These are phyloP conservation scores for Cheilinus undulatus DNA, from an alignment of 2,113 vertebrate genomes.

Conservation along the genomic window DNA sequence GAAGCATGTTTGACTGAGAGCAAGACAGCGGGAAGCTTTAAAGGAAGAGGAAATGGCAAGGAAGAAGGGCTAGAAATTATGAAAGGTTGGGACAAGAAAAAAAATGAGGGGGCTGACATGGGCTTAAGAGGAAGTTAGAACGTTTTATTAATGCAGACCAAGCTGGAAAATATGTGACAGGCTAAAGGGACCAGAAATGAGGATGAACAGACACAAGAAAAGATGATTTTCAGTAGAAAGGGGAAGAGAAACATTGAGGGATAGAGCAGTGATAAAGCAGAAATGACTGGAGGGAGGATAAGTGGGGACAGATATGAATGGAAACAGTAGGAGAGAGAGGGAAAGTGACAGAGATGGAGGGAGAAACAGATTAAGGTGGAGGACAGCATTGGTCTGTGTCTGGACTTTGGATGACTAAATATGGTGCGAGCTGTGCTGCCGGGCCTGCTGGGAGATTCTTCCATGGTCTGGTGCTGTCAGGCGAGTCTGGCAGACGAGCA, in stretches of 20 bases:
- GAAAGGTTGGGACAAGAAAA: slow-evolving; percentile 14
- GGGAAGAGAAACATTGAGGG: slow-evolving; percentile 16
- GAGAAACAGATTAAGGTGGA: slow-evolving; percentile 60
- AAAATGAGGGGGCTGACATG: slow-evolving; percentile 28
- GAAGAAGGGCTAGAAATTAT: slow-evolving; percentile 1
- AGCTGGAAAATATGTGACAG: slow-evolving; percentile 20
- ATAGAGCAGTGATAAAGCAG: slow-evolving; percentile 62
- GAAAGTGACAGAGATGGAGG: slow-evolving; percentile 62
- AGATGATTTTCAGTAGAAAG: slow-evolving; percentile 13
- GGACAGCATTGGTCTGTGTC: slow-evolving; percentile 56
- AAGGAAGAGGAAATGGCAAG: not conserved
- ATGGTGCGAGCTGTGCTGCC: slow-evolving; percentile 70
- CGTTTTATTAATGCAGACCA: not conserved
- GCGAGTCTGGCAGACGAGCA: slow-evolving; percentile 64
- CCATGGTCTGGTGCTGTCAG: slow-evolving; percentile 70
- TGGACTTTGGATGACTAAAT: slow-evolving; percentile 79
- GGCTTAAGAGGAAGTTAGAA: slow-evolving; percentile 31
- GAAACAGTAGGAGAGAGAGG: slow-evolving; percentile 46
- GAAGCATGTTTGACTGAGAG: slow-evolving; percentile 56
- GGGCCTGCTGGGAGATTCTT: slow-evolving; percentile 67
- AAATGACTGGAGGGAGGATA: slow-evolving; percentile 39
- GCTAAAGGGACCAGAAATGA: slow-evolving; percentile 27
- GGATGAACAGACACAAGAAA: slow-evolving; percentile 17
- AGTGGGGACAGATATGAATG: slow-evolving; percentile 61
- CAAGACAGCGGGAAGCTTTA: slow-evolving; percentile 27